Evolutionary conservation across 2,797 vertebrate genomes (phyloP).

Genomic region (Tarsius wallacei): DNA sequence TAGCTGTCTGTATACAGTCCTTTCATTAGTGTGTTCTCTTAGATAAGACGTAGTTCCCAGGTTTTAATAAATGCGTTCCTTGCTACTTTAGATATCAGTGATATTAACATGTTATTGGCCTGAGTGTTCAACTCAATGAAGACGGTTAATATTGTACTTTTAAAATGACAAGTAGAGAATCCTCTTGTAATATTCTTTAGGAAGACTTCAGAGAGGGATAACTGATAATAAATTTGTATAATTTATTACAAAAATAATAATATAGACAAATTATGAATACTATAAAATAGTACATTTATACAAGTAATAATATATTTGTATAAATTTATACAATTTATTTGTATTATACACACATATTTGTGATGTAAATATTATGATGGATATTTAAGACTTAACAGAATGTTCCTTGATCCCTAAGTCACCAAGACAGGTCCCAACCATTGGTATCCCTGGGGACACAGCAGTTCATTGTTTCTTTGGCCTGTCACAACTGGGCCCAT

Average conservation of each 20-base stretch:
- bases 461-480: slow-evolving; percentile 62
- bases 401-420: neutral
- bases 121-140: neutral
- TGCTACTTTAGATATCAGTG: neutral
- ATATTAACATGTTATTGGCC: neutral
- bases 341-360: neutral
- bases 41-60: neutral
- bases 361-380: neutral
- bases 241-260: neutral
- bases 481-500: slow-evolving; percentile 62
- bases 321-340: neutral
- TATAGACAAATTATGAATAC: neutral
- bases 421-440: neutral
- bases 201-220: slow-evolving; percentile 16
- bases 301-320: neutral
- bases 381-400: slow-evolving; percentile 53
- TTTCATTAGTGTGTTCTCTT: neutral
- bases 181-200: slow-evolving; percentile 12
- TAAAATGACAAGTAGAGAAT: slow-evolving; percentile 31
- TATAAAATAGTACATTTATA: neutral
- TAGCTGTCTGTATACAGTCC: neutral
- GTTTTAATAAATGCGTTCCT: neutral
- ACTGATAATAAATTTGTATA: neutral
- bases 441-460: slow-evolving; percentile 25
- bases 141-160: slow-evolving; percentile 2